These are phyloP conservation scores for Caenorhabditis afra DNA, from an alignment of 2,888 invertebrate genomes.

Conservation along the genomic window DNA sequence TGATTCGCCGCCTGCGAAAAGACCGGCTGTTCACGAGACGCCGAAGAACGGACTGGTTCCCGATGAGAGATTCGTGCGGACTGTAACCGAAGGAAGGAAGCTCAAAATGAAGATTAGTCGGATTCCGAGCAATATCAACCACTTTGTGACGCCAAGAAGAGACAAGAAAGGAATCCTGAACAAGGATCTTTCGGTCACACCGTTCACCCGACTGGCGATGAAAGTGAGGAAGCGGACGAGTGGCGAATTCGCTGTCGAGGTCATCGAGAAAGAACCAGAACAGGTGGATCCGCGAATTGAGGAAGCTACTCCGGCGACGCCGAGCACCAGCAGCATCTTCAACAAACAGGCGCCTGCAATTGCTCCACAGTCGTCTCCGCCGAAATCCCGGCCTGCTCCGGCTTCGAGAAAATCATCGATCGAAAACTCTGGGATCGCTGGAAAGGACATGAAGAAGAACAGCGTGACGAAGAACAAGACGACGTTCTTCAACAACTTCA, in stretches of 20 bases:
- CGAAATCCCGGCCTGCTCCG: constrained; percentile 16
- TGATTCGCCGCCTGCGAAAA: constrained; percentile 1
- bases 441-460: constrained; percentile 34
- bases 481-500: constrained; percentile 36
- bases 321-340: not conserved
- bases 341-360: not conserved
- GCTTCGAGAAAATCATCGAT: constrained; percentile 28
- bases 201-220: constrained; percentile 48
- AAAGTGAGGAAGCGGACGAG: constrained; percentile 5
- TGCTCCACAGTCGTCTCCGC: not conserved
- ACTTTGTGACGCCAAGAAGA: constrained; percentile 43
- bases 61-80: constrained; percentile 14
- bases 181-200: constrained; percentile 20
- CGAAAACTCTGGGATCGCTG: constrained; percentile 24
- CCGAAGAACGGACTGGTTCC: constrained; percentile 21
- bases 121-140: constrained; percentile 32
- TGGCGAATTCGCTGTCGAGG: constrained; percentile 17
- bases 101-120: constrained; percentile 31
- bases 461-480: constrained; percentile 16
- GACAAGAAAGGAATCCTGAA: constrained; percentile 36
- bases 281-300: not conserved
- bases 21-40: not conserved
- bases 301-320: not conserved
- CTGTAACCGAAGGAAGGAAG: constrained; percentile 23
- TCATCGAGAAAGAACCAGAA: constrained; percentile 13